phyloP scores from a whole-genome alignment of 2,113 vertebrate genomes.

The Lasiurus borealis region DNA sequence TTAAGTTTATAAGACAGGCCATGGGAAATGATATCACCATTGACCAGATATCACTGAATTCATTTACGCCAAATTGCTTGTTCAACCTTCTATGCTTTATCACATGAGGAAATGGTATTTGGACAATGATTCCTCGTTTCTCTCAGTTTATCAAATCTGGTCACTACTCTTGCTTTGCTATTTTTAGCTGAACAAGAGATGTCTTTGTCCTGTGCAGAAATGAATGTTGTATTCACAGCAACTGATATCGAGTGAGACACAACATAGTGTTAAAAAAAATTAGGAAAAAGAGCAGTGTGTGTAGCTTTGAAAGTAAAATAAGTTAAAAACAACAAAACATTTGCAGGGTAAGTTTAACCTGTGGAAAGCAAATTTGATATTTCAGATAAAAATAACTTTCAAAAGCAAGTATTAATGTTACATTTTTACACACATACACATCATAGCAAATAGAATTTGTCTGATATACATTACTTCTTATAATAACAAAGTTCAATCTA shows the following conservation, averaged over 20 bases:
- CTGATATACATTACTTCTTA: neutral
- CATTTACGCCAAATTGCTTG: neutral
- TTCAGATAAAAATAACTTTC: conserved; percentile 18
- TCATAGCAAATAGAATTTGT: conserved; percentile 1
- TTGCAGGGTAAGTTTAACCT: neutral
- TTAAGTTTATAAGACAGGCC: conserved; percentile 10
- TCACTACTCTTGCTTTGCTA: neutral
- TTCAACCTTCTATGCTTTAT: neutral
- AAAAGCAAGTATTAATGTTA: conserved; percentile 1
- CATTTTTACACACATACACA: neutral
- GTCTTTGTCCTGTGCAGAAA: neutral
- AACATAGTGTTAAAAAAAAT: neutral
- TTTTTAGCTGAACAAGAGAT: neutral
- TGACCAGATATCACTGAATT: neutral
- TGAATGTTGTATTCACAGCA: neutral
- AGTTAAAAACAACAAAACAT: neutral
- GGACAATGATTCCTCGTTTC: neutral
- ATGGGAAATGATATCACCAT: neutral
- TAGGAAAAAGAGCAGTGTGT: neutral
- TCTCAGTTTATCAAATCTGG: neutral
- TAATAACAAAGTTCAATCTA: neutral
- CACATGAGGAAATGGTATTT: neutral
- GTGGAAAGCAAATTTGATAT: neutral
- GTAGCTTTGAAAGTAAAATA: neutral
- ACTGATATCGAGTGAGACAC: neutral